phyloP scores from a whole-genome alignment of 2,113 vertebrate species.

The Cavia porcellus region DNA sequence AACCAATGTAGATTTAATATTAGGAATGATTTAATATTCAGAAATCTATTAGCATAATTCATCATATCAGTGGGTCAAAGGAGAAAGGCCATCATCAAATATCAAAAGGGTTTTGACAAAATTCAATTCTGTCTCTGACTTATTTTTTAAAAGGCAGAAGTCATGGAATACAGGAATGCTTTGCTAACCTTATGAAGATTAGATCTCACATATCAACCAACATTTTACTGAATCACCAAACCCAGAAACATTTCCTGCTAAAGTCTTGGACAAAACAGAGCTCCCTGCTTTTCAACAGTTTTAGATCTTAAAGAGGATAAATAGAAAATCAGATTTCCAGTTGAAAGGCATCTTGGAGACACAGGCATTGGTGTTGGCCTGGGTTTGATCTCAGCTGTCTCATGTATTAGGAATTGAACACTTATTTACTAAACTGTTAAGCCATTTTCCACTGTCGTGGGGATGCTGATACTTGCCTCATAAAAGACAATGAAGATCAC shows the following conservation, averaged over 20 bases:
- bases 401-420: not conserved
- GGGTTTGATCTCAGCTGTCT: not conserved
- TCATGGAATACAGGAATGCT: not conserved
- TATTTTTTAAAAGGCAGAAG: not conserved
- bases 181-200: not conserved
- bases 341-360: not conserved
- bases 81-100: constrained; percentile 38
- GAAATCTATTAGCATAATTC: constrained; percentile 69
- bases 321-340: not conserved
- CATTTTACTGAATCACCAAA: not conserved
- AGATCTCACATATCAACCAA: not conserved
- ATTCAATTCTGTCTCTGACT: not conserved
- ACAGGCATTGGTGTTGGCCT: not conserved
- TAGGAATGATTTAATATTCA: constrained; percentile 68
- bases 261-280: not conserved
- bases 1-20: constrained; percentile 55
- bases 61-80: constrained; percentile 35
- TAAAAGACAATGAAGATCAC: not conserved
- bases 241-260: not conserved
- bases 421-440: not conserved
- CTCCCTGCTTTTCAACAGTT: not conserved
- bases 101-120: constrained; percentile 21
- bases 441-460: not conserved
- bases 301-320: not conserved
- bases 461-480: fast-evolving